Evolutionary conservation across 2,113 vertebrate genomes (phyloP).

Genomic region (Cnemophilus loriae): DNA sequence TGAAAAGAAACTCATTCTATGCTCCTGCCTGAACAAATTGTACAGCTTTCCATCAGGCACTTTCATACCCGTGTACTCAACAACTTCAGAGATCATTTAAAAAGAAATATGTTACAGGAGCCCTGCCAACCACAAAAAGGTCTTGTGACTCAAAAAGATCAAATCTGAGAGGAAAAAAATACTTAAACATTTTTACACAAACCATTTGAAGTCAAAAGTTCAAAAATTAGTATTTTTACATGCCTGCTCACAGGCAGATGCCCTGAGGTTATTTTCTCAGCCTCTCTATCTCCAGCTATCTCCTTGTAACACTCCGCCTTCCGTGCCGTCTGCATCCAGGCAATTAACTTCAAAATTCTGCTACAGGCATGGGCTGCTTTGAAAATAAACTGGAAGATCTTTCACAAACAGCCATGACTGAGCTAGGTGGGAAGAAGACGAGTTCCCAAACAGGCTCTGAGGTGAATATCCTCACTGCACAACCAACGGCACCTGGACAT

Average conservation of each 20-base stretch:
- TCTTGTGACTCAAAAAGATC: slow-evolving; percentile 60
- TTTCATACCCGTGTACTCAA: slow-evolving; percentile 12
- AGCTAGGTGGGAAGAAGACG: neutral
- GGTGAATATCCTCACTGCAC: neutral
- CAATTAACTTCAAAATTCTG: slow-evolving; percentile 56
- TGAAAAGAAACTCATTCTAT: slow-evolving; percentile 6
- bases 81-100: slow-evolving; percentile 56
- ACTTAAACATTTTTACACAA: slow-evolving; percentile 58
- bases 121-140: slow-evolving; percentile 66
- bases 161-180: slow-evolving; percentile 5
- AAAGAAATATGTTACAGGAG: slow-evolving; percentile 50
- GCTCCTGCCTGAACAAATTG: slow-evolving; percentile 40
- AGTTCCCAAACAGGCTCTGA: neutral
- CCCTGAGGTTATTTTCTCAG: slow-evolving; percentile 36
- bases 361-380: slow-evolving; percentile 9
- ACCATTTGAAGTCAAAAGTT: slow-evolving; percentile 58
- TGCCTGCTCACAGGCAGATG: neutral
- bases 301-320: neutral
- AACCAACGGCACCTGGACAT: neutral
- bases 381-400: slow-evolving; percentile 47
- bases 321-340: slow-evolving; percentile 13
- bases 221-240: slow-evolving; percentile 52
- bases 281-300: slow-evolving; percentile 28
- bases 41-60: slow-evolving; percentile 33
- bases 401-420: neutral